These are phyloP conservation scores for Cheilosia pagana DNA, from an alignment of 2,888 invertebrate genomes.

Conservation along the genomic window DNA sequence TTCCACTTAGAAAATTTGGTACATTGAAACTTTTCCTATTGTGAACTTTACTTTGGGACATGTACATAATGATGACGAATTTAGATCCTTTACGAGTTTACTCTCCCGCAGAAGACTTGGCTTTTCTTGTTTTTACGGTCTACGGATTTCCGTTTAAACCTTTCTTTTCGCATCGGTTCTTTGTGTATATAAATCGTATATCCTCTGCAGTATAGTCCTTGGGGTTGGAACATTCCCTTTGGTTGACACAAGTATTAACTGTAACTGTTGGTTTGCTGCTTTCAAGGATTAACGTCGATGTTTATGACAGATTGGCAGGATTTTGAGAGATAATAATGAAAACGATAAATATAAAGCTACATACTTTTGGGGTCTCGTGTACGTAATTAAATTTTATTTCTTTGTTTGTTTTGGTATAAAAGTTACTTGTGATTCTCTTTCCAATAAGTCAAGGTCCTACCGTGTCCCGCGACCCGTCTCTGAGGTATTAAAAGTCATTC, in stretches of 20 bases:
- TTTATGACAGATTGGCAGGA: slow-evolving; percentile 41
- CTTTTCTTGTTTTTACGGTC: slow-evolving; percentile 19
- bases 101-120: slow-evolving; percentile 16
- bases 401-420: background rate
- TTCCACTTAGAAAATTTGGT: slow-evolving; percentile 51
- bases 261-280: too few relatives aligned
- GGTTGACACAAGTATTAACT: slow-evolving; percentile 15
- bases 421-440: too few relatives aligned
- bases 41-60: slow-evolving; percentile 43
- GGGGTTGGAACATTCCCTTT: slow-evolving; percentile 21
- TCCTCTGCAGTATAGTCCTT: slow-evolving; percentile 1
- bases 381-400: slow-evolving; percentile 5
- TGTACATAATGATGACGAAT: too few relatives aligned
- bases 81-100: background rate
- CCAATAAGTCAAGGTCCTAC: too few relatives aligned
- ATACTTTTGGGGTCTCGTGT: background rate
- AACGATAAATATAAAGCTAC: background rate
- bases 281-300: slow-evolving; percentile 22
- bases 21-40: slow-evolving; percentile 63
- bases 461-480: too few relatives aligned
- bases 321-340: background rate
- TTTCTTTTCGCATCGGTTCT: slow-evolving; percentile 22
- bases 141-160: slow-evolving; percentile 34
- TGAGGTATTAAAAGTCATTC: too few relatives aligned
- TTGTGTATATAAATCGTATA: slow-evolving; percentile 19